Evolutionary conservation across 1,140 invertebrate species (phyloP).

Genomic region (Plectrocnemia conspersa): DNA sequence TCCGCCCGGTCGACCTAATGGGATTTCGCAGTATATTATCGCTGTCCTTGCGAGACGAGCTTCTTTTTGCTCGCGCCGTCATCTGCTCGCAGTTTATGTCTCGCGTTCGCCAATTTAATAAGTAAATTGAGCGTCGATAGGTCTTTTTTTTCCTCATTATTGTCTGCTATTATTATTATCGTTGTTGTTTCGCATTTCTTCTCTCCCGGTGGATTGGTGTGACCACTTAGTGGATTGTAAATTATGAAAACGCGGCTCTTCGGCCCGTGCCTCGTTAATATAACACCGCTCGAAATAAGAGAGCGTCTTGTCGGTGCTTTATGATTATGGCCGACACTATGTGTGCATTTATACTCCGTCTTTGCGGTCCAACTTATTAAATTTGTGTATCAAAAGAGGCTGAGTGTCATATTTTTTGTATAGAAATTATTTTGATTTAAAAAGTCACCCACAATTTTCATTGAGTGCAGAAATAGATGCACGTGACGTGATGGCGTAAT

Average conservation of each 20-base stretch:
- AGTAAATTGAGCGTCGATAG: neutral
- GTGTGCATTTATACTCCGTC: neutral
- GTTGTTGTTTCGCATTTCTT: neutral
- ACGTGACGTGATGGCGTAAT: too few species aligned
- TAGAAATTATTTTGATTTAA: too few species aligned
- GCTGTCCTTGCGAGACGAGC: neutral
- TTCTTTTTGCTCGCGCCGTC: neutral
- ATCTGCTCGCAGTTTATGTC: neutral
- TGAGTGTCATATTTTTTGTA: too few species aligned
- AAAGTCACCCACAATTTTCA: too few species aligned
- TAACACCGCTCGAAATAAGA: constrained; percentile 21
- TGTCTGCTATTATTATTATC: neutral
- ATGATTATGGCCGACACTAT: neutral
- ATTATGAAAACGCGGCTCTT: constrained; percentile 15
- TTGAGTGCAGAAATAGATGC: too few species aligned
- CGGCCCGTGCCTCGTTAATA: constrained; percentile 22
- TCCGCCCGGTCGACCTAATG: constrained; percentile 13
- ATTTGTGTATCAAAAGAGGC: too few species aligned
- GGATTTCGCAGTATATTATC: constrained; percentile 21
- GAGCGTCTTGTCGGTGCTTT: neutral
- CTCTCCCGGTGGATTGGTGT: constrained; percentile 21
- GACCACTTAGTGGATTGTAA: constrained; percentile 29
- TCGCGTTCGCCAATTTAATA: neutral
- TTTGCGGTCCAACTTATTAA: too few species aligned
- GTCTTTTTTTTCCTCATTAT: neutral